Percentiles rank a stretch among this genome's conserved stretches.
These are phyloP conservation scores for Meloidogyne hapla DNA, from an alignment of 1,140 invertebrate genomes.

Conservation along the genomic window DNA sequence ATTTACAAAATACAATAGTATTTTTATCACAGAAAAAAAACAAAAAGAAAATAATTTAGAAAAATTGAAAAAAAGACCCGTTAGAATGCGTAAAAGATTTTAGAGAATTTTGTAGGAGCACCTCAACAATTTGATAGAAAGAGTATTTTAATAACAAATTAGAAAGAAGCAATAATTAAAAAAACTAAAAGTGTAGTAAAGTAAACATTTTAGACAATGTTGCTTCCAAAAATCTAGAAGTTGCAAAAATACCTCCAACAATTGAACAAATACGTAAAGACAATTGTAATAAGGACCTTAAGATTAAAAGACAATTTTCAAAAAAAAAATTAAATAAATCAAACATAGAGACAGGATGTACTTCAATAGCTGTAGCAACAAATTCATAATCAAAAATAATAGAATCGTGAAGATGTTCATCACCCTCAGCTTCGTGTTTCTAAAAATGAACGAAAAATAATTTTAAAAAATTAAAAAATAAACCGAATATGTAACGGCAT, in stretches of 20 bases:
- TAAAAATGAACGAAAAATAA: slow-evolving; percentile 9
- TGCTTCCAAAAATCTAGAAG: slow-evolving; percentile 42
- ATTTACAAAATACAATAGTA: not conserved
- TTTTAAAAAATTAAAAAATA: slow-evolving; percentile 10
- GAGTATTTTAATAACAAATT: slow-evolving; percentile 9
- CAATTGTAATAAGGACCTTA: slow-evolving; percentile 53
- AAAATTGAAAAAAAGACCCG: not conserved
- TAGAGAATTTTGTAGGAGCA: not conserved
- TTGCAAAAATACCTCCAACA: slow-evolving; percentile 60
- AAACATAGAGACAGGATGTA: slow-evolving; percentile 48
- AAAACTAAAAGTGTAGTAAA: not conserved
- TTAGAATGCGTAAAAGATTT: not conserved
- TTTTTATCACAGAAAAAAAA: not conserved
- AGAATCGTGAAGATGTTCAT: slow-evolving; percentile 50
- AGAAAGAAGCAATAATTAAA: not conserved
- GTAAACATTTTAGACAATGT: slow-evolving; percentile 23
- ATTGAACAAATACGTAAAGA: slow-evolving; percentile 57
- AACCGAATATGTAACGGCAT: slow-evolving; percentile 58
- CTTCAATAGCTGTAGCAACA: slow-evolving; percentile 55
- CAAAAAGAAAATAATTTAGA: not conserved
- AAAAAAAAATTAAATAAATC: not conserved
- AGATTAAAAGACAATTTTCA: not conserved
- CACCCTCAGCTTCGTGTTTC: slow-evolving; percentile 52
- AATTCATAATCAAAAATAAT: slow-evolving; percentile 61
- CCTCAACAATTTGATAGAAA: not conserved